Base-by-base conservation (phyloP, 2,888 invertebrate species). In the Diachrysia chrysitis region DNA sequence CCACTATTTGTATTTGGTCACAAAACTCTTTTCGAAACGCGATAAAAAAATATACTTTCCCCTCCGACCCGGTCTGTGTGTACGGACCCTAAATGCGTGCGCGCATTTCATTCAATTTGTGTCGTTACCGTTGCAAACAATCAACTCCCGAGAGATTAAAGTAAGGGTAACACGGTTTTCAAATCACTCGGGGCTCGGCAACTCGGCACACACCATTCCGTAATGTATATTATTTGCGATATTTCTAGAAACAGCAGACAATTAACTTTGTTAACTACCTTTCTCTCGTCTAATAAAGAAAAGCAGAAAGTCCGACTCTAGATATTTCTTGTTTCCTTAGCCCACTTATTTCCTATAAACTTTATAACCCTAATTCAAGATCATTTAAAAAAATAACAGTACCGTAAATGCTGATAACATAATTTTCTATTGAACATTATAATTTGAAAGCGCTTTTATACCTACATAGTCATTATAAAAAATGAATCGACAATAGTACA, bases 121-220 rank as follows among this genome's bases (percentile, higher is more conserved):
- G 76, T 78, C 74, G 82, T 69, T 66, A 78, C 76, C 75, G 76
- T 77, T 78, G 69, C 76, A 82, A n/a, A 84, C 84, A 74, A 81
- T 81, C 73, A 81, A 76, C 76, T 87, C 85, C 85, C 71, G 55
- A 56, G 84, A 83, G 84, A 82, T 83, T 76, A 73, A 66, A 64
- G 55, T 61, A 68, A 67, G 76, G 75, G 74, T 82, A 84, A 84
- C 87, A 83, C 83, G 81, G 85, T 85, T 83, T 75, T 67, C 32
- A 51, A 76, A 73, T 68, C 82, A 53, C 68, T 64, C 16, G 84
- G 74, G 83, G 71, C 72, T 23, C 60, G 57, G 56, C n/a, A 53
- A 55, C 29, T 29, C 25, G 29, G 29, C 56, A 58, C 63, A 69
- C 37, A 35, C 10, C 66, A 54, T 61, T 59, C 42, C 4, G 62